phyloP scores from a whole-genome alignment of 2,797 vertebrate genomes.

The Alauda arvensis region DNA sequence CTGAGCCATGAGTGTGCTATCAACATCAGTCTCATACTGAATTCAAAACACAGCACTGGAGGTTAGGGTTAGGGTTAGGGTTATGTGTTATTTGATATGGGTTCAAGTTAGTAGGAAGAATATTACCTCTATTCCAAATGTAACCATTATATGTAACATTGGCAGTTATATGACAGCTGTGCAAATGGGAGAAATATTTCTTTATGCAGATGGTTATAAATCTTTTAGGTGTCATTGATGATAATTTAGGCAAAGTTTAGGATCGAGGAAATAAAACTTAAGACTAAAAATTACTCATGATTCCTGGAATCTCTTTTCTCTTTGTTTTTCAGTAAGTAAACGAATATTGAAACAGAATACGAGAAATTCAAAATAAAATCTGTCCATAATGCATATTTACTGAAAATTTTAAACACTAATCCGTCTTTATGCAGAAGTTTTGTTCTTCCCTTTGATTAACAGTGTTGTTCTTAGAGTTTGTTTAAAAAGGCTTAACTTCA shows the following conservation, averaged over 20 bases:
- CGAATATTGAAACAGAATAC: background rate
- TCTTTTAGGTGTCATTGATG: background rate
- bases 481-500: background rate
- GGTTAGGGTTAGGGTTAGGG: background rate
- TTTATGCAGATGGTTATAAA: background rate
- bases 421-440: background rate
- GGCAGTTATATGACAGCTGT: background rate
- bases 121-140: background rate
- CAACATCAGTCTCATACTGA: background rate
- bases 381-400: background rate
- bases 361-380: background rate
- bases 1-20: background rate
- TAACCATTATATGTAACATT: background rate
- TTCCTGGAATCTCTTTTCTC: background rate
- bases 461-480: background rate
- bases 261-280: background rate
- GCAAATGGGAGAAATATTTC: background rate
- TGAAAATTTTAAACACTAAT: background rate
- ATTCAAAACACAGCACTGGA: background rate
- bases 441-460: background rate
- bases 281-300: background rate
- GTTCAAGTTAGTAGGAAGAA: background rate
- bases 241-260: background rate
- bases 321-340: background rate
- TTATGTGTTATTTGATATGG: background rate